Percentiles rank a stretch among this genome's conserved stretches.
phyloP scores from a whole-genome alignment of 2,888 invertebrate genomes.

The Morpho achilles region DNA sequence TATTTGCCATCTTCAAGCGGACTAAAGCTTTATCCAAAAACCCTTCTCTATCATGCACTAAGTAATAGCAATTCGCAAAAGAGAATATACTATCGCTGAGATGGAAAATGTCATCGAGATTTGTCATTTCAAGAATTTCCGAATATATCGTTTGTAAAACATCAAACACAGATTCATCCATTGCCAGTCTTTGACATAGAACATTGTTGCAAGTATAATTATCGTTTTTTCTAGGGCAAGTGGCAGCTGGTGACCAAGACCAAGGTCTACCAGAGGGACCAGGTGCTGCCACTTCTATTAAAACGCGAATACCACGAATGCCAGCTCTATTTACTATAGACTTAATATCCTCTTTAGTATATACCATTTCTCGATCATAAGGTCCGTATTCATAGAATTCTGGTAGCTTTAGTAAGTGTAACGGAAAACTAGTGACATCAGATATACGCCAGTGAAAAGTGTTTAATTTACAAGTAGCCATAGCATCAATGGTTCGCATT shows the following conservation, averaged over 20 bases:
- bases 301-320: conserved; percentile 87
- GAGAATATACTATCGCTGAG: conserved; percentile 88
- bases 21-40: conserved; percentile 83
- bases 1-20: conserved; percentile 79
- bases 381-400: conserved; percentile 89
- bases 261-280: conserved; percentile 91
- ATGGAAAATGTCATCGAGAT: conserved; percentile 87
- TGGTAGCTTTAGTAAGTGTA: conserved; percentile 83
- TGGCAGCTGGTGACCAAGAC: conserved; percentile 85
- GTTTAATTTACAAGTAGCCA: conserved; percentile 93
- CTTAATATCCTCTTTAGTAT: conserved; percentile 82
- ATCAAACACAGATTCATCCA: conserved; percentile 83
- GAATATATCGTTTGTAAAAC: conserved; percentile 84
- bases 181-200: conserved; percentile 87
- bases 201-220: conserved; percentile 81
- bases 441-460: conserved; percentile 94
- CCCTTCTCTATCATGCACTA: conserved; percentile 85
- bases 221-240: conserved; percentile 40
- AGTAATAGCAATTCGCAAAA: conserved; percentile 81
- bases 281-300: conserved; percentile 93
- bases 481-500: conserved; percentile 87
- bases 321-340: conserved; percentile 87
- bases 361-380: conserved; percentile 85
- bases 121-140: conserved; percentile 84
- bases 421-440: conserved; percentile 94